Conservation (phyloP, 2,888 invertebrate species). For the Cordilura impudica region DNA sequence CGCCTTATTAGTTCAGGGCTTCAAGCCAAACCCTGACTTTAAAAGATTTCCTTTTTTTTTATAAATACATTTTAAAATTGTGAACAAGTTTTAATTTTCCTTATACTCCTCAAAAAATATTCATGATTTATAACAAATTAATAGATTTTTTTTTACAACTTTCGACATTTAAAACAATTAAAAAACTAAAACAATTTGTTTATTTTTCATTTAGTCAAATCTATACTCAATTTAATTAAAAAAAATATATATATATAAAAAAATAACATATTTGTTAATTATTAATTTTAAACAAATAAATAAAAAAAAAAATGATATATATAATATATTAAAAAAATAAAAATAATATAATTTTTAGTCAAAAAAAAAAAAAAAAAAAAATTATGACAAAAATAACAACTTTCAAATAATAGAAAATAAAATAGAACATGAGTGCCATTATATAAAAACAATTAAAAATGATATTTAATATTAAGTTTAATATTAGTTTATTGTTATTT, state of each 20-base stretch:
- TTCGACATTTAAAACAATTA: slow-evolving; percentile 18
- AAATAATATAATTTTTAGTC: slow-evolving; percentile 44
- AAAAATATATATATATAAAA: slow-evolving; percentile 12
- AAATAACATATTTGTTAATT: slow-evolving; percentile 48
- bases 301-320: slow-evolving; percentile 57
- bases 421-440: slow-evolving; percentile 62
- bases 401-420: slow-evolving; percentile 20
- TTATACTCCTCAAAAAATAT: background rate
- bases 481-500: background rate
- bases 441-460: slow-evolving; percentile 40
- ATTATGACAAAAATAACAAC: slow-evolving; percentile 4
- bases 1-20: too few relatives aligned
- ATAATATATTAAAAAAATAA: slow-evolving; percentile 24
- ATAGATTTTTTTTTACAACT: background rate
- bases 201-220: slow-evolving; percentile 55
- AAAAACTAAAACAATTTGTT: slow-evolving; percentile 23
- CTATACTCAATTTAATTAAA: slow-evolving; percentile 59
- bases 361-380: slow-evolving; percentile 39
- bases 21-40: background rate
- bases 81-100: background rate
- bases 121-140: background rate
- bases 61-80: background rate
- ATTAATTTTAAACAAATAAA: slow-evolving; percentile 62
- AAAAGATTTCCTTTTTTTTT: background rate
- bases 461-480: slow-evolving; percentile 26